Evolutionary conservation across 2,113 vertebrate species (phyloP).

Genomic region (Crotalus horridus): DNA sequence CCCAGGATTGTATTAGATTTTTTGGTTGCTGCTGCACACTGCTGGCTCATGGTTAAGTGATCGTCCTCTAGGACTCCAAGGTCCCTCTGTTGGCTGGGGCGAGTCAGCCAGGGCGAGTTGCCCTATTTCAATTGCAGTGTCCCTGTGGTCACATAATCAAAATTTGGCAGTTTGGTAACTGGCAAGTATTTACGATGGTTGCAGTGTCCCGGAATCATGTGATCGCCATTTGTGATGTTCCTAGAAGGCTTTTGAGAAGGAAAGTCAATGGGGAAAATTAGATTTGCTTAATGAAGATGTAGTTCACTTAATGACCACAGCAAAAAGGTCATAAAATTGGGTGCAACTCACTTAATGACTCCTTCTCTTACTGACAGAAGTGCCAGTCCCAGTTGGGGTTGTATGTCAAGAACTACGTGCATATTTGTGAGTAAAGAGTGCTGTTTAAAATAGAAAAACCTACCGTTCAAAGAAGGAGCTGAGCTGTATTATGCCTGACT

Average conservation of each 20-base stretch:
- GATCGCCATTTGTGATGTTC: not conserved
- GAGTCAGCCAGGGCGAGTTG: not conserved
- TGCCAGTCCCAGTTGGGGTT: not conserved
- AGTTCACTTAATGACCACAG: not conserved
- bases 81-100: not conserved
- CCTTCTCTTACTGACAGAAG: not conserved
- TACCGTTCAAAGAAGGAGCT: not conserved
- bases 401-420: not conserved
- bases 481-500: not conserved
- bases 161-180: not conserved
- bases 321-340: not conserved
- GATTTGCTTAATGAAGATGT: not conserved
- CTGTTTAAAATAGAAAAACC: not conserved
- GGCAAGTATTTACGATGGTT: not conserved
- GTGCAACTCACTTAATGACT: not conserved
- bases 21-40: no score
- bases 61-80: no score
- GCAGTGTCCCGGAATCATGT: not conserved
- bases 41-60: no score
- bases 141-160: not conserved
- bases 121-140: not conserved
- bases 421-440: not conserved
- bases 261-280: not conserved
- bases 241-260: not conserved
- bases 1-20: no score